Percentiles rank a stretch among this genome's conserved stretches.
These are phyloP conservation scores for Micoletzkya japonica DNA, from an alignment of 2,888 invertebrate species.

Conservation along the genomic window DNA sequence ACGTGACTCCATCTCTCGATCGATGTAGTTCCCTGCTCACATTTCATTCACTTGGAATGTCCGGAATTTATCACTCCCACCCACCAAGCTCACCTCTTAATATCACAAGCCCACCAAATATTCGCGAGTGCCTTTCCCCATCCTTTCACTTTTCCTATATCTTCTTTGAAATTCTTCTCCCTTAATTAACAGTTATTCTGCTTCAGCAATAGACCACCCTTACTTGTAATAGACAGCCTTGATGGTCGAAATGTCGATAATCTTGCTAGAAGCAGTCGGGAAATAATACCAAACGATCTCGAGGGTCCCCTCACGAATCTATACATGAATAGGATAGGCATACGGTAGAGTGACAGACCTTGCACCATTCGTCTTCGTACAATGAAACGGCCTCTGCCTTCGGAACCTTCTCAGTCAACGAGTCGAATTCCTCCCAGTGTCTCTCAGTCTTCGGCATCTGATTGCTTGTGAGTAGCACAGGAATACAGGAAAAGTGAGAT, in stretches of 20 bases:
- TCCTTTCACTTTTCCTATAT: slow-evolving; percentile 24
- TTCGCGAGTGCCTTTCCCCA: slow-evolving; percentile 35
- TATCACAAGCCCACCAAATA: slow-evolving; percentile 37
- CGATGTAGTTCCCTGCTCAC: slow-evolving; percentile 10
- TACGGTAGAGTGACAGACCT: too few relatives aligned
- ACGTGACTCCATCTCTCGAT: too few relatives aligned
- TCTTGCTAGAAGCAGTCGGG: slow-evolving; percentile 22
- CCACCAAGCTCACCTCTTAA: slow-evolving; percentile 19
- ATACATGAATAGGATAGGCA: too few relatives aligned
- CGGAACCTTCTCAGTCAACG: too few relatives aligned
- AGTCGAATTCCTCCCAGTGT: too few relatives aligned
- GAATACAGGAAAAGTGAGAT: too few relatives aligned
- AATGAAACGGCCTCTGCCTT: too few relatives aligned
- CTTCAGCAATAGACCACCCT: neutral
- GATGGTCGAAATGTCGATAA: slow-evolving; percentile 18
- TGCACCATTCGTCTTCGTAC: too few relatives aligned
- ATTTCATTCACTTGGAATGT: neutral
- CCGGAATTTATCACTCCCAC: neutral
- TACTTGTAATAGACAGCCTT: slow-evolving; percentile 29
- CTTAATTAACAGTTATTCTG: neutral
- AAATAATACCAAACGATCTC: slow-evolving; percentile 25
- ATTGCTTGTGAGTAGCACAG: too few relatives aligned
- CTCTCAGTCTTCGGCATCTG: too few relatives aligned
- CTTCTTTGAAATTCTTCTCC: neutral
- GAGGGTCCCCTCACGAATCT: too few relatives aligned